Evolutionary conservation across 2,797 vertebrate genomes (phyloP).

Genomic region (Scarus forsteni): DNA sequence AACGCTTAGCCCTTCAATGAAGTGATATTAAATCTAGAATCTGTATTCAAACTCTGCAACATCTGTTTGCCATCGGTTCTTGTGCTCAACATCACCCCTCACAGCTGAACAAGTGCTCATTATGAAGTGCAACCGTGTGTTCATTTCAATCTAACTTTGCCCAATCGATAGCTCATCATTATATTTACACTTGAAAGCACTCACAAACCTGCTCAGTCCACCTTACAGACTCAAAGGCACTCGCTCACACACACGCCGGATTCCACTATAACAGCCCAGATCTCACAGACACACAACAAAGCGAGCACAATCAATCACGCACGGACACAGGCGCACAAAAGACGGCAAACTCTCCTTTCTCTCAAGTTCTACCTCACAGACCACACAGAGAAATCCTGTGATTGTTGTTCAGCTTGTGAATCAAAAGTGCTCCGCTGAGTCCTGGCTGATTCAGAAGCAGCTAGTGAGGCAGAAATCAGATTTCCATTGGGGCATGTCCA

Average conservation of each 20-base stretch:
- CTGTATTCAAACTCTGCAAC: slow-evolving; percentile 23
- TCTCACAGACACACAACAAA: not conserved
- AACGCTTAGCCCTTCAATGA: not conserved
- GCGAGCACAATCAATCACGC: slow-evolving; percentile 5
- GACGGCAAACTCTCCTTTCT: not conserved
- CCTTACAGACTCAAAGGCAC: not conserved
- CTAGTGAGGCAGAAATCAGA: slow-evolving; percentile 1
- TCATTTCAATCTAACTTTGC: slow-evolving; percentile 45
- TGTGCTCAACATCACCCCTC: slow-evolving; percentile 25
- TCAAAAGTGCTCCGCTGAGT: slow-evolving; percentile 1
- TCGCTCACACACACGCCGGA: not conserved
- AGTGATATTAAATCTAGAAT: slow-evolving; percentile 10
- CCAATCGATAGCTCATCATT: slow-evolving; percentile 58
- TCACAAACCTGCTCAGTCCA: slow-evolving; percentile 4
- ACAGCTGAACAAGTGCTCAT: slow-evolving; percentile 35
- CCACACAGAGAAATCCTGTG: not conserved
- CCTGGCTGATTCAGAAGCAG: not conserved
- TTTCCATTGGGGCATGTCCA: slow-evolving; percentile 3
- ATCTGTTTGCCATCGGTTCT: slow-evolving; percentile 31
- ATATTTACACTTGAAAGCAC: slow-evolving; percentile 43
- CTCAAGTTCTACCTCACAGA: slow-evolving; percentile 8
- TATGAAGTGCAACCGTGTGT: slow-evolving; percentile 41
- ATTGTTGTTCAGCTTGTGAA: slow-evolving; percentile 12
- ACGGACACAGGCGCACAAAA: slow-evolving; percentile 5
- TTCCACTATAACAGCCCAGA: not conserved